phyloP scores from a whole-genome alignment of 2,113 vertebrate species.

The Rhinichthys klamathensis region DNA sequence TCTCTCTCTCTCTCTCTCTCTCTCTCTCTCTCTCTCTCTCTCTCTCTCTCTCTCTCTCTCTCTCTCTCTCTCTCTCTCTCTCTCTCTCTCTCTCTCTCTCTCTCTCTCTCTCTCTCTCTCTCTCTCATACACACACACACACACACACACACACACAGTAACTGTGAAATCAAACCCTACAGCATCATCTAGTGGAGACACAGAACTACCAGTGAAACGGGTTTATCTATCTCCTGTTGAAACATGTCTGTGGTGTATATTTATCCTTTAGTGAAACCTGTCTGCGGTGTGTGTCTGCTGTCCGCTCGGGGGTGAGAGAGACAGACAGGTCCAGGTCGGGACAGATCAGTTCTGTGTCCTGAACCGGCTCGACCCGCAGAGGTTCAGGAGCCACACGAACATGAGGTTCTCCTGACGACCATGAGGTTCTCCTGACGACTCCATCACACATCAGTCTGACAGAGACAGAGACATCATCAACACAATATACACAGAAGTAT shows the following conservation, averaged over 20 bases:
- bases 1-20: too few relatives aligned
- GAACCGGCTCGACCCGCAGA: neutral
- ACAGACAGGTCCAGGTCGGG: slow-evolving; percentile 57
- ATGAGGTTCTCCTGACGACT: neutral
- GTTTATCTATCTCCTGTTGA: neutral
- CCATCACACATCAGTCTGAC: neutral
- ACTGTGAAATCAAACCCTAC: neutral
- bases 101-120: too few relatives aligned
- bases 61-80: too few relatives aligned
- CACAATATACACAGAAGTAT: neutral
- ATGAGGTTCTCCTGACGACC: neutral
- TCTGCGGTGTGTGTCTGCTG: neutral
- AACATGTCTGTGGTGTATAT: neutral
- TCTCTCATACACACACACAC: too few relatives aligned
- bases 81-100: too few relatives aligned
- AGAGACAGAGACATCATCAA: neutral
- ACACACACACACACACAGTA: neutral
- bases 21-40: too few relatives aligned
- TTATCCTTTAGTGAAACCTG: neutral
- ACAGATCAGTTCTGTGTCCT: slow-evolving; percentile 22
- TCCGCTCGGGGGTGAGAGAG: slow-evolving; percentile 39
- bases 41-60: too few relatives aligned
- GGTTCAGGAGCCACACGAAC: slow-evolving; percentile 28
- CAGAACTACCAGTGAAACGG: neutral
- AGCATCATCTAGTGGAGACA: neutral